A percentile compares a stretch with the other conserved stretches of the same genome.
Evolutionary conservation across 30 jellyfish, hydroid and myxozoan species (phyloP).

Genomic region (Pelagia noctiluca): DNA sequence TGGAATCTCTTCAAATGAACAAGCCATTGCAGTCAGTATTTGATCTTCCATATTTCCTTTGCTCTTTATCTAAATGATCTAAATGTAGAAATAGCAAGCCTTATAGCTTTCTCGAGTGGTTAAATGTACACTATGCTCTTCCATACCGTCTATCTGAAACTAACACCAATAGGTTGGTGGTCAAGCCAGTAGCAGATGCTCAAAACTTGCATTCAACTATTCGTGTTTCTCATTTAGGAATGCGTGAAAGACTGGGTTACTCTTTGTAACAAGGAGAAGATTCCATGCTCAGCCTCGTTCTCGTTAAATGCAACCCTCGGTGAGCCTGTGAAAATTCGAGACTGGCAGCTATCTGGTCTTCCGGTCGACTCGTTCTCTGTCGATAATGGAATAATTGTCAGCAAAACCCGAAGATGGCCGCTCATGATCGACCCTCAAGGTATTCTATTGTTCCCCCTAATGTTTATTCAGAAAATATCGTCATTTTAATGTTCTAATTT

Average conservation of each 20-base stretch:
- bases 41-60: no score
- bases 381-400: constrained; percentile 94
- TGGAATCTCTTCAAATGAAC: no score
- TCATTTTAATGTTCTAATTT: no score
- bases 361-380: constrained; percentile 99
- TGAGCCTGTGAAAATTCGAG: constrained; percentile 94
- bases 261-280: constrained; percentile 72
- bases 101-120: no score
- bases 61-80: no score
- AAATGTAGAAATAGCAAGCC: no score
- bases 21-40: no score
- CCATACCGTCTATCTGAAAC: no score
- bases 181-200: no score
- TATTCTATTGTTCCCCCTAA: constrained; percentile 6
- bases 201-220: no score
- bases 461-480: not conserved
- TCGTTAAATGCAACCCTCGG: constrained; percentile 91
- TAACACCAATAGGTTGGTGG: no score
- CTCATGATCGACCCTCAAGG: constrained; percentile 99
- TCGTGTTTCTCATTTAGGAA: constrained; percentile 52
- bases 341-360: constrained; percentile 98
- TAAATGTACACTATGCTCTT: no score
- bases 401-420: constrained; percentile 97
- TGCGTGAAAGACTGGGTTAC: constrained; percentile 89
- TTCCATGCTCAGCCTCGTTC: constrained; percentile 84